Percentiles rank a stretch among this genome's conserved stretches.
These are phyloP conservation scores for Tachycineta bicolor DNA, from an alignment of 2,113 vertebrate genomes.

Conservation along the genomic window DNA sequence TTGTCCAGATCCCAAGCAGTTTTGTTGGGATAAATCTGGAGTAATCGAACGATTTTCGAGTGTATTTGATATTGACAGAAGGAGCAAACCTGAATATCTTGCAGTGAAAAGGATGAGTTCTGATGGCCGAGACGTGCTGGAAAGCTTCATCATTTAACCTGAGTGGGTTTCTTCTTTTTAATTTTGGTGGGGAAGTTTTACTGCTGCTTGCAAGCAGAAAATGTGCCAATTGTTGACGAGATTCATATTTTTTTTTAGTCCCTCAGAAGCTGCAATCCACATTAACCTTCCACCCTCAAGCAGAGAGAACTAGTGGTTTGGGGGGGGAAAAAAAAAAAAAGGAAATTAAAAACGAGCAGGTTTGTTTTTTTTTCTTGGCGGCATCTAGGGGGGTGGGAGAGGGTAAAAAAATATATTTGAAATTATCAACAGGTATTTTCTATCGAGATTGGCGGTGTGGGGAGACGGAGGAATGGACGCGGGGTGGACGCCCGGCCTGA, in stretches of 20 bases:
- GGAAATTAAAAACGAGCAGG: neutral
- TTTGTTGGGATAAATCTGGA: neutral
- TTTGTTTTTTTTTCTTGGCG: neutral
- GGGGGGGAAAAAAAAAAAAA: no score
- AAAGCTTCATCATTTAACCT: neutral
- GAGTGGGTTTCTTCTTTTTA: neutral
- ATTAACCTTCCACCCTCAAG: neutral
- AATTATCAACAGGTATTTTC: conserved; percentile 49
- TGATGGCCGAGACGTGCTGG: neutral
- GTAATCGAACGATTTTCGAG: rapidly evolving
- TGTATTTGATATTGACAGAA: neutral
- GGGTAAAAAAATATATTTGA: neutral
- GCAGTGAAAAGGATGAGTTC: neutral
- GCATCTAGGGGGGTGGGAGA: neutral
- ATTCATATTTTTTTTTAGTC: neutral
- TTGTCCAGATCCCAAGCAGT: neutral
- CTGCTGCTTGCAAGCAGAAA: neutral
- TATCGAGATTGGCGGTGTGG: neutral
- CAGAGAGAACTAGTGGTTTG: neutral
- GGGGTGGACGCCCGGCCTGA: neutral
- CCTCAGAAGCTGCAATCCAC: neutral
- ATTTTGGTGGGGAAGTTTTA: neutral
- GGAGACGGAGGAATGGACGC: neutral
- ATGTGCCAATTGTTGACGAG: neutral
- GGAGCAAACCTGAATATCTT: neutral